phyloP scores from a whole-genome alignment of 1,140 invertebrate genomes.

The Paraescarpia echinospica region DNA sequence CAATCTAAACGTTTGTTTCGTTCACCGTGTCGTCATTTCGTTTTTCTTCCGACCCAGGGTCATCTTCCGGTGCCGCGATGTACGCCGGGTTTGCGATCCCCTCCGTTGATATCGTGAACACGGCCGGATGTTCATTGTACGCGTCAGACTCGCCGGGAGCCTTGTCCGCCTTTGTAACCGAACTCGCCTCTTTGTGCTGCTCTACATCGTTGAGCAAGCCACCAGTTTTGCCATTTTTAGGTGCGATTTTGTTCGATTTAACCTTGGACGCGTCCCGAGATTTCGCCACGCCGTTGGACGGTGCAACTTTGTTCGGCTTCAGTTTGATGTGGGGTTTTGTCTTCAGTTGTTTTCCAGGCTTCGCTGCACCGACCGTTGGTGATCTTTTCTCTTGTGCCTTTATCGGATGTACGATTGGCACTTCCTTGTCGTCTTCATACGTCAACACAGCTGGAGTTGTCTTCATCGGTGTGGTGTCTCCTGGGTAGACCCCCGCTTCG shows the following conservation, averaged over 20 bases:
- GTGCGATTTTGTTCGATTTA: neutral
- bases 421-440: neutral
- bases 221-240: neutral
- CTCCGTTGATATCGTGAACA: neutral
- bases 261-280: neutral
- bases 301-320: neutral
- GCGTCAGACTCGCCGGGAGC: neutral
- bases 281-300: neutral
- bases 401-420: neutral
- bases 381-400: neutral
- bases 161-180: neutral
- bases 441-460: neutral
- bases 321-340: neutral
- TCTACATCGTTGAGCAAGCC: neutral
- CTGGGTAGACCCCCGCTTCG: neutral
- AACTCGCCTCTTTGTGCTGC: neutral
- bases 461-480: neutral
- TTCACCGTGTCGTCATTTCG: neutral
- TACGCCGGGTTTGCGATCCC: neutral
- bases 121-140: neutral
- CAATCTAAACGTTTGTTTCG: neutral
- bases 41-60: neutral
- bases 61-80: neutral
- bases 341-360: neutral
- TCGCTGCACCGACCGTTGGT: neutral